phyloP scores from a whole-genome alignment of 2,797 vertebrate genomes.

The Chaetodon trifasciatus region DNA sequence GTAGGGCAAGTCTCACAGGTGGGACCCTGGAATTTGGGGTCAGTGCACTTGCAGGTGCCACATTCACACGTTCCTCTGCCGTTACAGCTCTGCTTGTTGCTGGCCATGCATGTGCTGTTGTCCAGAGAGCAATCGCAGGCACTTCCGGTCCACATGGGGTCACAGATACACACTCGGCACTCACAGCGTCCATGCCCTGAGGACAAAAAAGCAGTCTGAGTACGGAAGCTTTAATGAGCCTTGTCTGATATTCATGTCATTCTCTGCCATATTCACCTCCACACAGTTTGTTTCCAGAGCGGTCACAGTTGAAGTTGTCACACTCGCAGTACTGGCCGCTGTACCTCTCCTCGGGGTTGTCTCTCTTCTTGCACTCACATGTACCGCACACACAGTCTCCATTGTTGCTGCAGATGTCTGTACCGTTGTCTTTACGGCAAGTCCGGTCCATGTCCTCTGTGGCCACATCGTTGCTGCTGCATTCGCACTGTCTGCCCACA shows the following conservation, averaged over 20 bases:
- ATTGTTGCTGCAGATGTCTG: conserved; percentile 96
- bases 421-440: conserved; percentile 94
- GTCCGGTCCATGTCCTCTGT: conserved; percentile 97
- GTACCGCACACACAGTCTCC: conserved; percentile 98
- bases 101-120: conserved; percentile 87
- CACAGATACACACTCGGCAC: conserved; percentile 92
- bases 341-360: conserved; percentile 94
- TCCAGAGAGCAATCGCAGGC: conserved; percentile 95
- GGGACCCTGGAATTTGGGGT: conserved; percentile 96
- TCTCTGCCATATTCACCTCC: conserved; percentile 88
- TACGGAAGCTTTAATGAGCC: neutral
- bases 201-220: neutral
- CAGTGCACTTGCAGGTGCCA: conserved; percentile 93
- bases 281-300: conserved; percentile 94
- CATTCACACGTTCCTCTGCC: conserved; percentile 93
- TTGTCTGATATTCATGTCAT: neutral
- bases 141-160: conserved; percentile 91
- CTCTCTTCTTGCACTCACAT: conserved; percentile 95
- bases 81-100: conserved; percentile 94
- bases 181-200: conserved; percentile 94
- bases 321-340: conserved; percentile 96
- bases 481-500: conserved; percentile 94
- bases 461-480: conserved; percentile 95
- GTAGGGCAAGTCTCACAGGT: conserved; percentile 97
- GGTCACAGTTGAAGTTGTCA: conserved; percentile 99